Percentiles rank a stretch among this genome's conserved stretches.
Conservation (phyloP, 1,140 invertebrate genomes). For the Radopholus similis region DNA sequence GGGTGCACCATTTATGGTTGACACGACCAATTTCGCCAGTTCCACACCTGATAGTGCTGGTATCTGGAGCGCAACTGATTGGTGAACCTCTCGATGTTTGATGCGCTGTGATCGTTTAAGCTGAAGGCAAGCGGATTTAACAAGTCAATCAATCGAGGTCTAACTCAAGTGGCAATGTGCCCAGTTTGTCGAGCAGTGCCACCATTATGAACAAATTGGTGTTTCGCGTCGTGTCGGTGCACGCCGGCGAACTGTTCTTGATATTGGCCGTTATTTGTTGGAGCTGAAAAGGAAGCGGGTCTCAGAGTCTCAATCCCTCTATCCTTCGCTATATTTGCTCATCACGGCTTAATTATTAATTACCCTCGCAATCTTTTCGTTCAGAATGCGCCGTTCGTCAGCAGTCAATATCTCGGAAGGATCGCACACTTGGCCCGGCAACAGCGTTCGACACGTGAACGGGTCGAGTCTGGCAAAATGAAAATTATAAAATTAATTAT, state of each 20-base stretch:
- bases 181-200: slow-evolving; percentile 54
- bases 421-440: slow-evolving; percentile 54
- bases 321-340: not conserved
- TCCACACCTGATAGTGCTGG: slow-evolving; percentile 48
- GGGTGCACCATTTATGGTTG: not conserved
- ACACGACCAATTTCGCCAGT: not conserved
- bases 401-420: slow-evolving; percentile 53
- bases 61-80: slow-evolving; percentile 49
- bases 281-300: slow-evolving; percentile 23
- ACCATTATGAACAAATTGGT: slow-evolving; percentile 50
- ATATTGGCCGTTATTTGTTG: slow-evolving; percentile 50
- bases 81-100: slow-evolving; percentile 55
- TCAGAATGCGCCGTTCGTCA: slow-evolving; percentile 47
- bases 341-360: not conserved
- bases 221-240: slow-evolving; percentile 39
- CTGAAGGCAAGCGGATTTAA: not conserved
- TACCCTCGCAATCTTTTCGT: slow-evolving; percentile 46
- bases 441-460: slow-evolving; percentile 37
- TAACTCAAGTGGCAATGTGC: slow-evolving; percentile 38
- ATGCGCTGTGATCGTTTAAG: not conserved
- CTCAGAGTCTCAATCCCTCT: not conserved
- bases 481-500: not conserved
- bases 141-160: not conserved
- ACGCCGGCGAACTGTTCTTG: slow-evolving; percentile 49
- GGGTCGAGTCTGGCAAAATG: slow-evolving; percentile 21